Percentiles rank a stretch among this genome's conserved stretches.
Conservation (phyloP, 2,113 vertebrate genomes). For the Danio rerio region GRCz12tu NC_133190.1:37117501-37118000, state of each 20-base stretch:
- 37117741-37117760: conserved; percentile 25
- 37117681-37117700: conserved; percentile 46
- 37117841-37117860: too few relatives aligned
- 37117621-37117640: neutral
- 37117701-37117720: conserved; percentile 20
- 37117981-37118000: too few relatives aligned
- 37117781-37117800: neutral
- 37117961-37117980: too few relatives aligned
- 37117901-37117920: too few relatives aligned
- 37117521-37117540: conserved; percentile 1
- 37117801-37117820: too few relatives aligned
- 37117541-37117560: conserved; percentile 24
- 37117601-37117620: conserved; percentile 36
- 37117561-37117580: conserved; percentile 50
- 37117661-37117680: conserved; percentile 36
- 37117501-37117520: neutral
- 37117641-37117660: conserved; percentile 36
- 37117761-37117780: conserved; percentile 7
- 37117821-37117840: too few relatives aligned
- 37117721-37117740: conserved; percentile 17
- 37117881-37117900: too few relatives aligned
- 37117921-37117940: too few relatives aligned
- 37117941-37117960: too few relatives aligned
- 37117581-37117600: conserved; percentile 46
- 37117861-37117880: too few relatives aligned